A percentile compares a stretch with the other conserved stretches of the same genome.
Evolutionary conservation across 2,888 invertebrate species (phyloP).

Genomic region (Melinaea menophilus): DNA sequence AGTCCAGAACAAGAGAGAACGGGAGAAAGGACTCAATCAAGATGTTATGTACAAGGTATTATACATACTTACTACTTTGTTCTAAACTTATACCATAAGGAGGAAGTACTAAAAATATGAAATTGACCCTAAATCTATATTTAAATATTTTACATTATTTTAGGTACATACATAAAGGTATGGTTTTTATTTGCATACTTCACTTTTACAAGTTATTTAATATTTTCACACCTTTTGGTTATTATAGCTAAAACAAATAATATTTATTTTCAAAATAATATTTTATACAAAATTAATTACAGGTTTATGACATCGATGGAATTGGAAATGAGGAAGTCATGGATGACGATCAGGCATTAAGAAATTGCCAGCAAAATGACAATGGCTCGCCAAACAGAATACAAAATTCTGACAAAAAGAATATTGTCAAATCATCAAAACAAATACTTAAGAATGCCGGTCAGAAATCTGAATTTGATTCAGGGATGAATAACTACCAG

Average conservation of each 20-base stretch:
- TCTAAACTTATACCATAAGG: background rate
- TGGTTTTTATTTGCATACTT: too few species aligned
- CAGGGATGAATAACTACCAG: slow-evolving; percentile 73
- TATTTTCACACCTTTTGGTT: too few species aligned
- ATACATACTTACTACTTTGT: background rate
- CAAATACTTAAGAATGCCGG: slow-evolving; percentile 72
- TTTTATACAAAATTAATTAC: slow-evolving; percentile 31
- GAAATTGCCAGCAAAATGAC: slow-evolving; percentile 43
- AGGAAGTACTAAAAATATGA: background rate
- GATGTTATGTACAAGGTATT: slow-evolving; percentile 72
- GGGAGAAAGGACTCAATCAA: slow-evolving; percentile 69
- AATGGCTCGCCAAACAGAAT: slow-evolving; percentile 47
- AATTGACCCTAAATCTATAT: background rate
- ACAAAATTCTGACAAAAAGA: slow-evolving; percentile 47
- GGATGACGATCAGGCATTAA: slow-evolving; percentile 57
- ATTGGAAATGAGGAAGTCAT: slow-evolving; percentile 61
- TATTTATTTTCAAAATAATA: too few species aligned
- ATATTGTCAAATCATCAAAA: slow-evolving; percentile 65
- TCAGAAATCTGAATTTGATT: slow-evolving; percentile 72
- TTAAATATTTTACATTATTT: too few species aligned
- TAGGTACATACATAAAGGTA: too few species aligned
- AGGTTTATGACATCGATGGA: slow-evolving; percentile 75
- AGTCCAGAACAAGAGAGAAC: slow-evolving; percentile 79
- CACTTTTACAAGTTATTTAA: background rate
- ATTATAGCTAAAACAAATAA: too few species aligned